Conservation (phyloP, 2,797 vertebrate genomes). For the Neosilurus hyrtlii region DNA sequence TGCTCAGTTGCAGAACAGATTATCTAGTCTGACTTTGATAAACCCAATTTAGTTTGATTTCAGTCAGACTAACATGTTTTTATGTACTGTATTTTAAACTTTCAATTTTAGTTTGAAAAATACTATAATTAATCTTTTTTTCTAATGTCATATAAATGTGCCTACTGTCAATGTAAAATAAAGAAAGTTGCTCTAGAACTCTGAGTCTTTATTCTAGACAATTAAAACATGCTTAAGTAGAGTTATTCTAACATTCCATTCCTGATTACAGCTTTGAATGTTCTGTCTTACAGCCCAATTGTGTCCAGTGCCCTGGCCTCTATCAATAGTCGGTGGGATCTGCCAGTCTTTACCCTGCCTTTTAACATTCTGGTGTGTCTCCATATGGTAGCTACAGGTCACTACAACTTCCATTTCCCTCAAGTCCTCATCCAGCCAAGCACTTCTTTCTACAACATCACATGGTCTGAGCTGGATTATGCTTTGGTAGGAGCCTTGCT, state of each 20-base stretch:
- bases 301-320: constrained; percentile 86
- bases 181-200: too few relatives aligned
- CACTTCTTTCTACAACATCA: constrained; percentile 79
- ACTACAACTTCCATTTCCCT: constrained; percentile 88
- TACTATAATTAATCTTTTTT: too few relatives aligned
- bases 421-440: constrained; percentile 75
- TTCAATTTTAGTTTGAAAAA: too few relatives aligned
- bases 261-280: not conserved
- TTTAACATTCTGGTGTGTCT: constrained; percentile 89
- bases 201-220: not conserved
- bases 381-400: constrained; percentile 85
- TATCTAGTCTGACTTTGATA: too few relatives aligned
- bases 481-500: constrained; percentile 71
- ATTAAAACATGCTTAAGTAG: not conserved
- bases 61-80: too few relatives aligned
- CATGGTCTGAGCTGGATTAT: constrained; percentile 81
- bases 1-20: too few relatives aligned
- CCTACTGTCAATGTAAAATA: too few relatives aligned
- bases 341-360: constrained; percentile 90
- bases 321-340: constrained; percentile 87
- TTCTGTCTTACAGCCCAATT: constrained; percentile 76
- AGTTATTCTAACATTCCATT: not conserved
- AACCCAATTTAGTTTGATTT: too few relatives aligned
- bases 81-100: too few relatives aligned
- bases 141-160: too few relatives aligned